Evolutionary conservation across 2,113 vertebrate species (phyloP).

Genomic region (Tragulus kanchil): DNA sequence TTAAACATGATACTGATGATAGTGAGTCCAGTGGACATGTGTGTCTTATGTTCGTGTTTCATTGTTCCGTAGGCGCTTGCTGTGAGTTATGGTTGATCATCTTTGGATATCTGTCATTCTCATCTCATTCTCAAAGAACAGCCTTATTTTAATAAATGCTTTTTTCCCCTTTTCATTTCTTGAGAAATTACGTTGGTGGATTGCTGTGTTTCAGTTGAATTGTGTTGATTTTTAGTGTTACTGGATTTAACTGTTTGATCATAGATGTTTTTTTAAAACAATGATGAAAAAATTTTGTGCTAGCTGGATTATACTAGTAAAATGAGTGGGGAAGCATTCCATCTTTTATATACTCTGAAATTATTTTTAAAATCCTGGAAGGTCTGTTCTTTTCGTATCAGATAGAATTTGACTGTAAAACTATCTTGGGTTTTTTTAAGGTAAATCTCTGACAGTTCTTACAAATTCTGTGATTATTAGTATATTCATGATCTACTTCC

Average conservation of each 20-base stretch:
- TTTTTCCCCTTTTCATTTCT: background rate
- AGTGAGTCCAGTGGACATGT: background rate
- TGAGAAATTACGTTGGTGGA: background rate
- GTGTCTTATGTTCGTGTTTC: background rate
- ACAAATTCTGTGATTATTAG: background rate
- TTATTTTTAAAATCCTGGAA: background rate
- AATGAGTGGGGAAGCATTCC: background rate
- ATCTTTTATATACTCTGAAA: background rate
- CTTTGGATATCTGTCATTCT: background rate
- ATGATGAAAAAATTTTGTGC: background rate
- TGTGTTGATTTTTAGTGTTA: conserved; percentile 45
- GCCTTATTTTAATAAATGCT: conserved; percentile 31
- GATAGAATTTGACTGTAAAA: background rate
- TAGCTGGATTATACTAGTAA: background rate
- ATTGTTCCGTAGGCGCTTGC: background rate
- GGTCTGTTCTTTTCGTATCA: background rate
- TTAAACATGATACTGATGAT: background rate
- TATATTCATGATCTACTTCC: background rate
- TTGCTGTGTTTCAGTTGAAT: background rate
- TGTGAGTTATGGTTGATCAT: background rate
- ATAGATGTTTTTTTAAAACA: background rate
- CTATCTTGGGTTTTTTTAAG: background rate
- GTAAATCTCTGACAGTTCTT: background rate
- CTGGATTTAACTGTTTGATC: background rate
- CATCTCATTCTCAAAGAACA: background rate